phyloP scores from a whole-genome alignment of 2,888 invertebrate genomes.

The Eristalis arbustorum region DNA sequence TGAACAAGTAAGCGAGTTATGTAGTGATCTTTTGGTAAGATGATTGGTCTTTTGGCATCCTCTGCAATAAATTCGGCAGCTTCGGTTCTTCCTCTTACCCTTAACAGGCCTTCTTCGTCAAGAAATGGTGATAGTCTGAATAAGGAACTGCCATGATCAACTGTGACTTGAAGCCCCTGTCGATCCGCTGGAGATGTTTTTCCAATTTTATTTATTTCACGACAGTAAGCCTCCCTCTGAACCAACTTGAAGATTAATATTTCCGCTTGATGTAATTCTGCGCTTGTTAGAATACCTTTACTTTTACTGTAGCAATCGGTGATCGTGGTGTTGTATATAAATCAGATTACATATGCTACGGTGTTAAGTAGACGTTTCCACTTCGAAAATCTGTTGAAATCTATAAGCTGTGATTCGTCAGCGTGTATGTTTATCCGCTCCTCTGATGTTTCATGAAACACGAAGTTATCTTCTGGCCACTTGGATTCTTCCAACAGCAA shows the following conservation, averaged over 20 bases:
- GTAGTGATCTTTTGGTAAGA: slow-evolving; percentile 11
- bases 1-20: slow-evolving; percentile 20
- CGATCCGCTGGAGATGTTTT: not conserved
- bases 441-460: not conserved
- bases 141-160: slow-evolving; percentile 4
- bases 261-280: not conserved
- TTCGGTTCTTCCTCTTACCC: slow-evolving; percentile 46
- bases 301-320: not conserved
- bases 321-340: not conserved
- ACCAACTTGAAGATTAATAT: not conserved
- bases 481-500: not conserved
- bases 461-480: not conserved
- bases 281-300: not conserved
- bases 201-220: not conserved
- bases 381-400: too few species aligned
- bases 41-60: slow-evolving; percentile 6
- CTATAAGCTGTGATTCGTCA: not conserved
- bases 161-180: not conserved
- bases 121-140: slow-evolving; percentile 25
- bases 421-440: not conserved
- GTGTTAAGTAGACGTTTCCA: not conserved
- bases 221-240: not conserved
- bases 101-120: slow-evolving; percentile 27
- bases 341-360: too few species aligned
- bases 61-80: not conserved